phyloP scores from a whole-genome alignment of 2,797 vertebrate species.

The Prionace glauca region DNA sequence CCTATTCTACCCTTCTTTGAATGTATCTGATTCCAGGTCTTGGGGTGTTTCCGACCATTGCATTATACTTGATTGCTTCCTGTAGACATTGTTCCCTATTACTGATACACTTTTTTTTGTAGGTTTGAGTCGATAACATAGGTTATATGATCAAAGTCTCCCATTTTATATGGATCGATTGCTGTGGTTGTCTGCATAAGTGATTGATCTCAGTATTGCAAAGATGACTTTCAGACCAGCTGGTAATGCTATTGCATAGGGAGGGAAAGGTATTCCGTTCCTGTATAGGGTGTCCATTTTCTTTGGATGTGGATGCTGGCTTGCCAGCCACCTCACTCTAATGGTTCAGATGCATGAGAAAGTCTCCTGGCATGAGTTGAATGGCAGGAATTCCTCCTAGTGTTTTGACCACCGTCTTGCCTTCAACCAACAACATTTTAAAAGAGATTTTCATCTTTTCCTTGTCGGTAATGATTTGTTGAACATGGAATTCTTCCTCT shows the following conservation, averaged over 20 bases:
- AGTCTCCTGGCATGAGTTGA: no score
- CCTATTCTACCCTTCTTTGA: no score
- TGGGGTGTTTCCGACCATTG: not conserved
- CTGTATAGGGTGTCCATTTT: not conserved
- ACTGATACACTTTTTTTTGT: not conserved
- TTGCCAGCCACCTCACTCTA: not conserved
- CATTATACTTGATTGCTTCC: not conserved
- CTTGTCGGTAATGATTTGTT: not conserved
- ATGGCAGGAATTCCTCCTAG: no score
- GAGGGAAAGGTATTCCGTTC: not conserved
- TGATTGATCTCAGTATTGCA: not conserved
- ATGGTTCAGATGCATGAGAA: not conserved
- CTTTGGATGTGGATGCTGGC: not conserved
- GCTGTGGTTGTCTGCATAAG: not conserved
- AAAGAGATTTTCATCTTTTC: not conserved
- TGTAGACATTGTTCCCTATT: not conserved
- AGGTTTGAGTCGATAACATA: not conserved
- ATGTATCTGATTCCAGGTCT: not conserved
- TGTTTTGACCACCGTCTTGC: no score
- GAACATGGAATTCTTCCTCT: not conserved
- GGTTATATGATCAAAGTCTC: not conserved
- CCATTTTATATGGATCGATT: not conserved
- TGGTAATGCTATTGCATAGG: not conserved
- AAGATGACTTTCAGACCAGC: not conserved
- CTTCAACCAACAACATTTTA: not conserved